These are phyloP conservation scores for Embidobia sp. DNA, from an alignment of 2,888 invertebrate genomes.

Conservation along the genomic window DNA sequence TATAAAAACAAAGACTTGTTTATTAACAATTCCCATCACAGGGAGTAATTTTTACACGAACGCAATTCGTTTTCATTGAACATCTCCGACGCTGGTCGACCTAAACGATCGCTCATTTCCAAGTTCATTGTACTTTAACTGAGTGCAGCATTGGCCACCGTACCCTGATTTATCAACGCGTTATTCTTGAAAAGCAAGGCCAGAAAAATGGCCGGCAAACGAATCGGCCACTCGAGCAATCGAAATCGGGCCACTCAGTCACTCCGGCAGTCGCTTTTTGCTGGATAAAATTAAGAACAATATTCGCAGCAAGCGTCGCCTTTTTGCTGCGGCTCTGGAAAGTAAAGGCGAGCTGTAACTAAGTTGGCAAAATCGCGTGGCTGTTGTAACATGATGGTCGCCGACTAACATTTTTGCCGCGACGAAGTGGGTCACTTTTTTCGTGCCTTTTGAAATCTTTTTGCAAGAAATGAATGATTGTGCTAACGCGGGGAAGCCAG, in stretches of 20 bases:
- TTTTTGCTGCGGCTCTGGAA: slow-evolving; percentile 42
- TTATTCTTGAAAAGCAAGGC: slow-evolving; percentile 10
- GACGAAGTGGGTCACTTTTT: slow-evolving; percentile 61
- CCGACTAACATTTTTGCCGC: slow-evolving; percentile 51
- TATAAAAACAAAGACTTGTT: no score
- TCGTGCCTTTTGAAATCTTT: slow-evolving; percentile 52
- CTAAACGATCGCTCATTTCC: slow-evolving; percentile 19
- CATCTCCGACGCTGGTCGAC: no score
- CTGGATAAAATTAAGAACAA: slow-evolving; percentile 29
- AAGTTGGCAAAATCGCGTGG: slow-evolving; percentile 62
- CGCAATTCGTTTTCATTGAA: no score
- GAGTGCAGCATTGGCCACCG: slow-evolving; percentile 26
- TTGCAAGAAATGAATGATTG: slow-evolving; percentile 38
- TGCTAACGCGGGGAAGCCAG: slow-evolving; percentile 4
- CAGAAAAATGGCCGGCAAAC: slow-evolving; percentile 9
- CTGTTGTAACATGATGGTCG: slow-evolving; percentile 58
- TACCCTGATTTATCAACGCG: slow-evolving; percentile 42
- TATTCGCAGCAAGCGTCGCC: slow-evolving; percentile 14
- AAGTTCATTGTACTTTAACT: slow-evolving; percentile 51
- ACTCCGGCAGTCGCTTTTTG: slow-evolving; percentile 19
- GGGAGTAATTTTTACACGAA: no score
- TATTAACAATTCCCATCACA: no score
- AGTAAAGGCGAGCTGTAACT: slow-evolving; percentile 53
- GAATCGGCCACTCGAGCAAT: no score
- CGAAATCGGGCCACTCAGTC: slow-evolving; percentile 7